These are phyloP conservation scores for Doryteuthis pealeii DNA, from an alignment of 1,140 invertebrate genomes.

Conservation along the genomic window DNA sequence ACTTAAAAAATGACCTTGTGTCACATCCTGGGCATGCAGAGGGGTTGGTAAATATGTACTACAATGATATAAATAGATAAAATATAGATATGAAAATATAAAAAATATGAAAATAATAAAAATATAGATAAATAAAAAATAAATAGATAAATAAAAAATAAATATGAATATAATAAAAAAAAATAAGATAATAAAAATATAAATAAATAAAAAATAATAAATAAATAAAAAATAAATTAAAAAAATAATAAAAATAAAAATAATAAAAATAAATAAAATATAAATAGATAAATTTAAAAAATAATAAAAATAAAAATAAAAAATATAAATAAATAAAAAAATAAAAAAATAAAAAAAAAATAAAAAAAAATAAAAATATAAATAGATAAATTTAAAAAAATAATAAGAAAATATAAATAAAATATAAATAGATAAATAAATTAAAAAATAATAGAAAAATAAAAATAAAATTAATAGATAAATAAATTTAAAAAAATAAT, in stretches of 20 bases:
- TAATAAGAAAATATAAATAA: background rate
- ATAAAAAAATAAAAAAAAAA: background rate
- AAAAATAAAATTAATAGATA: background rate
- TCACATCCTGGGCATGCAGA: too few relatives aligned
- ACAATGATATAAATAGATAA: too few relatives aligned
- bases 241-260: background rate
- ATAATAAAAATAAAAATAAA: constrained; percentile 11
- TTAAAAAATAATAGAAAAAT: background rate
- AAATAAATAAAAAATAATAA: background rate
- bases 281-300: constrained; percentile 7
- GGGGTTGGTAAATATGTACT: too few relatives aligned
- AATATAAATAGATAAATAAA: background rate
- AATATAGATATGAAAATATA: too few relatives aligned
- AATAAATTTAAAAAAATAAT: too few relatives aligned
- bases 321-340: background rate
- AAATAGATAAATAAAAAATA: background rate
- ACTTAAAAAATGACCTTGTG: too few relatives aligned
- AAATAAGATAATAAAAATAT: background rate
- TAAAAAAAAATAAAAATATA: too few relatives aligned
- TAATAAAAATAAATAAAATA: background rate
- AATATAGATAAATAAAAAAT: background rate
- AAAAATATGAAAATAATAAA: too few relatives aligned
- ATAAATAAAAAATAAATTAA: background rate
- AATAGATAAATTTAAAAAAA: too few relatives aligned
- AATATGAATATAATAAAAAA: background rate